Base-by-base conservation (phyloP, 2,888 invertebrate genomes). In the Agriopis aurantiaria region DNA sequence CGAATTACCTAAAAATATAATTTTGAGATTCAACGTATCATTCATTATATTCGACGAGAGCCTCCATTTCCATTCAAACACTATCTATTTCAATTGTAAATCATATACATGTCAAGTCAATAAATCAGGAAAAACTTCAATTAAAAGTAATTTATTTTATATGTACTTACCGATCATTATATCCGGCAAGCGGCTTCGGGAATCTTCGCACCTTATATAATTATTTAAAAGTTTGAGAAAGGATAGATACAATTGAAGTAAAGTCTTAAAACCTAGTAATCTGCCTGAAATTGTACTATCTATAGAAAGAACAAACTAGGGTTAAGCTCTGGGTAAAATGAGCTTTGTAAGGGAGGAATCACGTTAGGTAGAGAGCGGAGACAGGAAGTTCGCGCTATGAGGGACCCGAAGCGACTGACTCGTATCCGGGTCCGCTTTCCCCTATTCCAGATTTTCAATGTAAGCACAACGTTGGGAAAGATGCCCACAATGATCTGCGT, bases 161-260 rank as follows among this genome's bases (percentile, higher is more conserved):
- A 46, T 46, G 62, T 43, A 91, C 93, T 93, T 83, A 93, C 93
- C 91, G 69, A 93, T 93, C 93, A 93, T 93, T 88, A 87, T 91
- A 88, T 82, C 85, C 84, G 82, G 82, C 80, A 78, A 83, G 75
- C 76, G 84, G 85, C 86, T 88, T 84, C 82, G 80, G 75, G 81
- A 84, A 85, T 87, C 81, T 84, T 80, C 86, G 85, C 87, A 79
- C 82, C 82, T 85, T 85, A 82, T 77, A 82, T 85, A 85, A 85
- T 84, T 88, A 82, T 91, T 91, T 82, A 75, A 90, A 93, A 92
- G 89, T 91, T 91, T 84, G 67, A 82, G n/a, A 61, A 14, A 33
- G 14, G 52, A 69, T 73, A 71, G 55, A 65, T 55, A 53, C 55
- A 65, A 71, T 71, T 51, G 65, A 69, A 65, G 57, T 33, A 69